Percentiles rank a stretch among this genome's conserved stretches.
Conservation (phyloP, 1,140 invertebrate genomes). For the Formica selysi region DNA sequence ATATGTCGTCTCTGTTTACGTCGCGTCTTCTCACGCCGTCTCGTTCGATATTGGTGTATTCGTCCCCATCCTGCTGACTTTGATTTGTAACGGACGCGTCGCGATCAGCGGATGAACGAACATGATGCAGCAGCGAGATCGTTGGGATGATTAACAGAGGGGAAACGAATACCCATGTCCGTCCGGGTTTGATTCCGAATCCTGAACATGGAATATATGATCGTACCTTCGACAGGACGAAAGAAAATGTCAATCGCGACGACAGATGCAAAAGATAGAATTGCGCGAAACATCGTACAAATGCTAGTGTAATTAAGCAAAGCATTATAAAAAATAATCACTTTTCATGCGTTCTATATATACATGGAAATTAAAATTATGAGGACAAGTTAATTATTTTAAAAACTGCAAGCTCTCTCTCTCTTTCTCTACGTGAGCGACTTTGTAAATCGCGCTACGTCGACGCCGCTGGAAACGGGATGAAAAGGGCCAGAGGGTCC, state of each 20-base stretch:
- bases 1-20: conserved; percentile 32
- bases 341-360: background rate
- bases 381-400: conserved; percentile 1
- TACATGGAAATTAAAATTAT: conserved; percentile 1
- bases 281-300: background rate
- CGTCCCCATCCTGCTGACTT: conserved; percentile 64
- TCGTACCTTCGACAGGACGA: background rate
- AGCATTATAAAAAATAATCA: background rate
- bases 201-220: conserved; percentile 17
- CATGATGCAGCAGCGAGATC: conserved; percentile 66
- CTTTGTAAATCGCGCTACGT: conserved; percentile 20
- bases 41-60: conserved; percentile 34
- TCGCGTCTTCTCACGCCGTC: conserved; percentile 46
- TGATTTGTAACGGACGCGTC: conserved; percentile 72
- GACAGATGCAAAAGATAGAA: background rate
- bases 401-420: background rate
- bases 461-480: background rate
- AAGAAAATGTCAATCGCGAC: conserved; percentile 2
- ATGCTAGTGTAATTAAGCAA: background rate
- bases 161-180: conserved; percentile 15
- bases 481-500: conserved; percentile 8
- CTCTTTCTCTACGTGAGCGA: conserved; percentile 13
- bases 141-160: conserved; percentile 69
- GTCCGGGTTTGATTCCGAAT: background rate
- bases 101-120: conserved; percentile 69